A percentile compares a stretch with the other conserved stretches of the same genome.
Evolutionary conservation across 2,888 invertebrate genomes (phyloP).

Genomic region (Lasioglossum morio): DNA sequence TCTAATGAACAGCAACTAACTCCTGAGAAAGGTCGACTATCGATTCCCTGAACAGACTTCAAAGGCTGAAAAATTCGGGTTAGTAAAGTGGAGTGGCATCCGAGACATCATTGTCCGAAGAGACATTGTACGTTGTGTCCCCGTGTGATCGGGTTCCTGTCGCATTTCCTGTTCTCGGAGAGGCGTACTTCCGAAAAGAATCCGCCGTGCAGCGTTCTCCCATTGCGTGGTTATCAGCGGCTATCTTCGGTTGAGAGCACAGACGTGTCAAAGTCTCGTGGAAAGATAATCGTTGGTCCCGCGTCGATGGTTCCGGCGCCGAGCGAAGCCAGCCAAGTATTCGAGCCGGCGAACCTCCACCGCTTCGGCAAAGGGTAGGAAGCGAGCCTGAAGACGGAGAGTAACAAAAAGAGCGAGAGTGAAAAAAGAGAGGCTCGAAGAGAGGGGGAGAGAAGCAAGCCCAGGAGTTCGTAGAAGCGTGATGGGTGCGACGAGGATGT

Average conservation of each 20-base stretch:
- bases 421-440: neutral
- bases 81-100: neutral
- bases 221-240: slow-evolving; percentile 36
- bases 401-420: neutral
- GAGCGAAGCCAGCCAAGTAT: slow-evolving; percentile 51
- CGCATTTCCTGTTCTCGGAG: slow-evolving; percentile 14
- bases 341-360: slow-evolving; percentile 26
- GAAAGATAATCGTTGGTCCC: slow-evolving; percentile 56
- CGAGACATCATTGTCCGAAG: too few relatives aligned
- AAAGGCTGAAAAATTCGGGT: neutral
- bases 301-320: slow-evolving; percentile 53
- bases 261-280: slow-evolving; percentile 56
- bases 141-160: neutral
- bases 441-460: slow-evolving; percentile 66
- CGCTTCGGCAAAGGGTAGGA: slow-evolving; percentile 44
- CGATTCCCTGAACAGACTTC: neutral
- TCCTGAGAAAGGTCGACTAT: neutral
- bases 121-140: neutral
- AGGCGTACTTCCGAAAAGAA: neutral
- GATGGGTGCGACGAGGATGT: slow-evolving; percentile 63
- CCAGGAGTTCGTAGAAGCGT: slow-evolving; percentile 79
- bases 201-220: neutral
- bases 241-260: slow-evolving; percentile 53
- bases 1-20: neutral
- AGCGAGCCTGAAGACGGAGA: slow-evolving; percentile 25